Percentiles rank a stretch among this genome's conserved stretches.
These are phyloP conservation scores for Lamellibrachia columna DNA, from an alignment of 2,888 invertebrate genomes.

Conservation along the genomic window DNA sequence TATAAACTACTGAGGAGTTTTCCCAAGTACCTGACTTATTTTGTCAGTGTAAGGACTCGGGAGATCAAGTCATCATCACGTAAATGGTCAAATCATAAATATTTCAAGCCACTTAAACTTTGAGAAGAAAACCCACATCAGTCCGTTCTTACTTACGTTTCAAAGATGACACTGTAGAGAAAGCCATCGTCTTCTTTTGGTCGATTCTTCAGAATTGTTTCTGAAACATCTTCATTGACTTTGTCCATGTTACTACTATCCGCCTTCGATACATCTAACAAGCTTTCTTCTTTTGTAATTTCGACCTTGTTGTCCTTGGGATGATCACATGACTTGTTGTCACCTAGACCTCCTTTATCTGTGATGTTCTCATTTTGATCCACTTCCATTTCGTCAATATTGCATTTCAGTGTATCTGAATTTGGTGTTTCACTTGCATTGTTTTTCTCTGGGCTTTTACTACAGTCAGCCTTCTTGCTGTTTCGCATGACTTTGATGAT, in stretches of 20 bases:
- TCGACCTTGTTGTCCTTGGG: constrained; percentile 35
- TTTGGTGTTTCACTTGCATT: constrained; percentile 1
- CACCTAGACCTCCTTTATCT: constrained; percentile 27
- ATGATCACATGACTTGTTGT: constrained; percentile 23
- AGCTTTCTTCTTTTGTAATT: constrained; percentile 27
- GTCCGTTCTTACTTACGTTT: constrained; percentile 53
- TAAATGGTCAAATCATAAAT: neutral
- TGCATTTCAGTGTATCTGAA: neutral
- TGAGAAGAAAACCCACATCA: no score
- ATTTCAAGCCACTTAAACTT: neutral
- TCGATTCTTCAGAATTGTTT: neutral
- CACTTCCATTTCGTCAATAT: constrained; percentile 31
- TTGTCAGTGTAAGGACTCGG: no score
- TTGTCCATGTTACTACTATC: neutral
- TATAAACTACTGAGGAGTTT: neutral
- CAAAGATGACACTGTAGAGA: constrained; percentile 53
- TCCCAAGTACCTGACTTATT: neutral
- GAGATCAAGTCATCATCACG: neutral
- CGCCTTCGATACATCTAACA: neutral
- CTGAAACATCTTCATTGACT: neutral
- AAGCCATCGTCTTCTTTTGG: constrained; percentile 47
- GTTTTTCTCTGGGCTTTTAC: constrained; percentile 5
- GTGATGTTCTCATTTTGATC: constrained; percentile 21
- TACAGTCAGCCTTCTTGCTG: constrained; percentile 26
- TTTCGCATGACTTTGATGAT: constrained; percentile 42